Evolutionary conservation across 2,113 vertebrate genomes (phyloP).

Genomic region (Colinus virginianus): DNA sequence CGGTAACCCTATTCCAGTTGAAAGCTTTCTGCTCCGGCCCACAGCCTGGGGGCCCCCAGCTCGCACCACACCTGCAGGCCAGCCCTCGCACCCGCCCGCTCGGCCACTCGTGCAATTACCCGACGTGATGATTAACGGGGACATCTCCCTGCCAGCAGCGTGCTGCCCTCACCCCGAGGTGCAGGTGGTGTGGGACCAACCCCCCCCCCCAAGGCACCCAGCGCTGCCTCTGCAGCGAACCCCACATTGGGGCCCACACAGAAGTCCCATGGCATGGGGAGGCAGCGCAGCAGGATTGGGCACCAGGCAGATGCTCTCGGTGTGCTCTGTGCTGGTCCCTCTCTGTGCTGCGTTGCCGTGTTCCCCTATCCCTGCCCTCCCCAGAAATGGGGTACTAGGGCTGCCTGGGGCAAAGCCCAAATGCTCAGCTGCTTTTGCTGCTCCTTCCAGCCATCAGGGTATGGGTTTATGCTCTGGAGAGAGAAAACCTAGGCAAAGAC

Average conservation of each 20-base stretch:
- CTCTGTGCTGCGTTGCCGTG: not conserved
- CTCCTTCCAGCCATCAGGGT: not conserved
- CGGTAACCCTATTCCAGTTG: conserved; percentile 76
- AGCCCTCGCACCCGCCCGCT: not conserved
- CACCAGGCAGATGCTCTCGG: not conserved
- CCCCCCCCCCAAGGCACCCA: not conserved
- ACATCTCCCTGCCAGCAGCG: not conserved
- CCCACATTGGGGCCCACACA: accelerated
- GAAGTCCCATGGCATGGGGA: not conserved
- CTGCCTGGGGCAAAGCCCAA: not conserved
- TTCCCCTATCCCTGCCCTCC: not conserved
- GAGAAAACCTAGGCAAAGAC: not conserved
- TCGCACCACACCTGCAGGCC: conserved; percentile 59
- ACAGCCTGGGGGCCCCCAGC: accelerated
- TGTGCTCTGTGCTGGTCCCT: no score
- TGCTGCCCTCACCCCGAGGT: accelerated
- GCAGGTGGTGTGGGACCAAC: accelerated
- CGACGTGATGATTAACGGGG: conserved; percentile 56
- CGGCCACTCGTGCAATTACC: conserved; percentile 41
- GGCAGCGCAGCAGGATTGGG: no score
- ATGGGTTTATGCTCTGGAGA: accelerated
- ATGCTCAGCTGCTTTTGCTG: not conserved
- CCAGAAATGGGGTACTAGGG: not conserved
- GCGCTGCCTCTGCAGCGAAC: accelerated
- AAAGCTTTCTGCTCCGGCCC: conserved; percentile 46